Conservation (phyloP, 2,113 vertebrate genomes). For the Ptilorrhoa leucosticta region DNA sequence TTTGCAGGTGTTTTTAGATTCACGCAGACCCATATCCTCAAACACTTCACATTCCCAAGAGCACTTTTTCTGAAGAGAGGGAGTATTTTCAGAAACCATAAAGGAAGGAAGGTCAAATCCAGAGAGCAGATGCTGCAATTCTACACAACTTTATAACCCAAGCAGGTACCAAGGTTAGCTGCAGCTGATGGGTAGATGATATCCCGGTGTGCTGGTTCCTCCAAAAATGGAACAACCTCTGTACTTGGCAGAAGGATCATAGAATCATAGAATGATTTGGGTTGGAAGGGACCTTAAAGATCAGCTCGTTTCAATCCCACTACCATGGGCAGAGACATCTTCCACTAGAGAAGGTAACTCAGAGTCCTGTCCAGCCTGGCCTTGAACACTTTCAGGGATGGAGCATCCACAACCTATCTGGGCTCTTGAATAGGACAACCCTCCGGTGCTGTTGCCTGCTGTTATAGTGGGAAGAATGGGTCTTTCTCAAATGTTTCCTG, state of each 20-base stretch:
- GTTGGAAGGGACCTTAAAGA: background rate
- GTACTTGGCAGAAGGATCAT: background rate
- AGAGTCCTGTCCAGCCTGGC: background rate
- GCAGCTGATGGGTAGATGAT: background rate
- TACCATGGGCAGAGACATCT: background rate
- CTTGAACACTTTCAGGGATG: background rate
- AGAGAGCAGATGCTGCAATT: background rate
- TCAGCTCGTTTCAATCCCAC: background rate
- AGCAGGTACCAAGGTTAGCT: background rate
- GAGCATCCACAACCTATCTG: background rate
- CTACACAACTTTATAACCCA: background rate
- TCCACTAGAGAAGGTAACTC: background rate
- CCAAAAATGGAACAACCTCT: background rate
- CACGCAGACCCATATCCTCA: fast-evolving
- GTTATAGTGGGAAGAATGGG: background rate
- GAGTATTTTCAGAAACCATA: background rate
- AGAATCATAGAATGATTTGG: background rate
- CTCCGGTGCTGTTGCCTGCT: background rate
- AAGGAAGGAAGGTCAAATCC: background rate
- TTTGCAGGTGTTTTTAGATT: background rate
- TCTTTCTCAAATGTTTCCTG: background rate
- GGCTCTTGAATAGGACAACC: background rate
- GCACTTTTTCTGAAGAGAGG: background rate
- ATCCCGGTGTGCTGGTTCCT: background rate
- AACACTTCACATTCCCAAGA: background rate